Percentiles rank a stretch among this genome's conserved stretches.
These are phyloP conservation scores for Podotricha telesiphe DNA, from an alignment of 2,888 invertebrate genomes.

Conservation along the genomic window DNA sequence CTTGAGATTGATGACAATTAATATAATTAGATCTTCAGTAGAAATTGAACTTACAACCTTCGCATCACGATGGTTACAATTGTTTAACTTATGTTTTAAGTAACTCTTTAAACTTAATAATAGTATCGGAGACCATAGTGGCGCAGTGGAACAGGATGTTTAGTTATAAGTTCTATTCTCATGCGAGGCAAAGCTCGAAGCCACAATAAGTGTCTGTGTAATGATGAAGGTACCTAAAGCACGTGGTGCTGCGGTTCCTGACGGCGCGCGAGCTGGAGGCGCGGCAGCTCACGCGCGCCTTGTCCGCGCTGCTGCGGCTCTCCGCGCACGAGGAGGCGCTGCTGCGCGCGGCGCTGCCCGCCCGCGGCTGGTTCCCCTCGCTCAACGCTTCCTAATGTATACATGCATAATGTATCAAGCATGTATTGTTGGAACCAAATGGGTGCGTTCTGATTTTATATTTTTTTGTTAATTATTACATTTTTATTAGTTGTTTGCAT, in stretches of 20 bases:
- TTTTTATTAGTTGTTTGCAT: conserved; percentile 17
- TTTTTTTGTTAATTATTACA: not conserved
- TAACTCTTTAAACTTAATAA: too few species aligned
- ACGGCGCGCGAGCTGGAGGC: conserved; percentile 95
- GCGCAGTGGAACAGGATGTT: too few species aligned
- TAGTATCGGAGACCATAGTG: too few species aligned
- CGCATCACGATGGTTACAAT: too few species aligned
- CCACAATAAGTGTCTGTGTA: too few species aligned
- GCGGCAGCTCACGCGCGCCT: conserved; percentile 93
- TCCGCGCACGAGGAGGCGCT: conserved; percentile 94
- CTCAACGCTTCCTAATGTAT: conserved; percentile 69
- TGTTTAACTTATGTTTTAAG: too few species aligned
- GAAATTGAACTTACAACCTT: too few species aligned
- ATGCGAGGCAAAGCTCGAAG: too few species aligned
- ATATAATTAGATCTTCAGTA: too few species aligned
- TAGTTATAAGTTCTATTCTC: too few species aligned
- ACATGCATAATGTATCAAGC: not conserved
- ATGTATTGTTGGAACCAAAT: not conserved
- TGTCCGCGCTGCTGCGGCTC: conserved; percentile 92
- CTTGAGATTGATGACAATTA: too few species aligned
- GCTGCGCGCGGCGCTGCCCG: conserved; percentile 89
- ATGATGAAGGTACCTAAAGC: conserved; percentile 88
- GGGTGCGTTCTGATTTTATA: not conserved
- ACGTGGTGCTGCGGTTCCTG: conserved; percentile 96
- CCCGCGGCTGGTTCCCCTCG: conserved; percentile 63